Evolutionary conservation across 2,888 invertebrate genomes (phyloP).

Genomic region (Adela reaumurella): DNA sequence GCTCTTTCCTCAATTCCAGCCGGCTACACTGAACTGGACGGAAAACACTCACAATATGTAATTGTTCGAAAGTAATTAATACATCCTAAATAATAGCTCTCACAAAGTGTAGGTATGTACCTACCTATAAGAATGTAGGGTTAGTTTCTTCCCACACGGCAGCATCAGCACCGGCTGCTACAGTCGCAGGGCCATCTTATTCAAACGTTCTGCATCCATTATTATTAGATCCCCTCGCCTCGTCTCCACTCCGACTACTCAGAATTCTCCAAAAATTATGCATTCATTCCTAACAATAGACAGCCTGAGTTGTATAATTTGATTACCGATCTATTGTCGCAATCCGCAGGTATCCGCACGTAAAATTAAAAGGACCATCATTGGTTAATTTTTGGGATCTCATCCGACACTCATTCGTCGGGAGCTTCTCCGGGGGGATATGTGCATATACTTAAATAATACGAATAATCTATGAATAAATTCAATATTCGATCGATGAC

Average conservation of each 20-base stretch:
- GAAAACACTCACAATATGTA: too few relatives aligned
- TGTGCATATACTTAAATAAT: conserved; percentile 24
- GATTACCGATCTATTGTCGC: conserved; percentile 48
- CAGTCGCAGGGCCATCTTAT: background rate
- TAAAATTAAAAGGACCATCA: conserved; percentile 53
- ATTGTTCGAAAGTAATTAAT: too few relatives aligned
- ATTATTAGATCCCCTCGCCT: too few relatives aligned
- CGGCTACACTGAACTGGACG: too few relatives aligned
- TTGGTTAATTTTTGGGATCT: conserved; percentile 54
- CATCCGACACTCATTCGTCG: conserved; percentile 30
- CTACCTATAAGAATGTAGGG: too few relatives aligned
- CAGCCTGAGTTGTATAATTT: conserved; percentile 52
- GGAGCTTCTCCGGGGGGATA: conserved; percentile 21
- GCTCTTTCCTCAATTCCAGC: too few relatives aligned
- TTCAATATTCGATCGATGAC: conserved; percentile 44
- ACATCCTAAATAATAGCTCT: too few relatives aligned
- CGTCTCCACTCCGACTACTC: too few relatives aligned
- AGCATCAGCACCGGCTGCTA: background rate
- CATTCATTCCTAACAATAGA: conserved; percentile 42
- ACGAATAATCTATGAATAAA: conserved; percentile 1
- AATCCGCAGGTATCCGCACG: conserved; percentile 48
- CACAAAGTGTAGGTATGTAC: too few relatives aligned
- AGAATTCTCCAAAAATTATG: conserved; percentile 38
- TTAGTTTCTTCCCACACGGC: too few relatives aligned
- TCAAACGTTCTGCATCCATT: too few relatives aligned